A percentile compares a stretch with the other conserved stretches of the same genome.
These are phyloP conservation scores for Paedocypris sp. DNA, from an alignment of 2,113 vertebrate species.

Conservation along the genomic window DNA sequence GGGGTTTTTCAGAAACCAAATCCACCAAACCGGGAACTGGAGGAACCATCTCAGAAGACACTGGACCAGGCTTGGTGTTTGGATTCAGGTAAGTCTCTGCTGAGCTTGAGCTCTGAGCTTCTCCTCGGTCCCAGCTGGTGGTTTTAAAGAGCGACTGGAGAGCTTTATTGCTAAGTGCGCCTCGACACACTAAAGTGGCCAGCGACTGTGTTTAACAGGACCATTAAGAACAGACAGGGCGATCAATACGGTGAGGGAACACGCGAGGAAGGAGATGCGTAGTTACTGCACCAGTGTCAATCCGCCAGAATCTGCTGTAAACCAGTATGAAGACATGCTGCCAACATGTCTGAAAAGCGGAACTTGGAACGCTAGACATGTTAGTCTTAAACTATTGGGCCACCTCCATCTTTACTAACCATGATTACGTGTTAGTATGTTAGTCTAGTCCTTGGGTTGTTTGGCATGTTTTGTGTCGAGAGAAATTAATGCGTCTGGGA, in stretches of 20 bases:
- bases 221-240: slow-evolving; percentile 73
- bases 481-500: no score
- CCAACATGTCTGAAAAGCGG: no score
- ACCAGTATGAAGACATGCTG: no score
- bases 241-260: slow-evolving; percentile 71
- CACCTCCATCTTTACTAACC: no score
- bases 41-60: background rate
- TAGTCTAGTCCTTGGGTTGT: no score
- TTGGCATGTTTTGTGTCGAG: no score
- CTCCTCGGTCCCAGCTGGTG: background rate
- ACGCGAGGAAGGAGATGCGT: slow-evolving; percentile 54
- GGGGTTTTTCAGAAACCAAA: background rate
- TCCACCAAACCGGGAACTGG: background rate
- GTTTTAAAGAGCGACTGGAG: slow-evolving; percentile 39
- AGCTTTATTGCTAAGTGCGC: slow-evolving; percentile 76
- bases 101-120: slow-evolving; percentile 20
- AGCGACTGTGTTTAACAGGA: slow-evolving; percentile 72
- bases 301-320: no score
- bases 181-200: slow-evolving; percentile 71
- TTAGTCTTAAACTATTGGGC: no score
- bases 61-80: background rate
- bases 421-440: no score
- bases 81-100: background rate
- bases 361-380: no score
- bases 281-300: slow-evolving; percentile 63